These are phyloP conservation scores for Pelvicachromis taeniatus DNA, from an alignment of 2,113 vertebrate genomes.

Conservation along the genomic window DNA sequence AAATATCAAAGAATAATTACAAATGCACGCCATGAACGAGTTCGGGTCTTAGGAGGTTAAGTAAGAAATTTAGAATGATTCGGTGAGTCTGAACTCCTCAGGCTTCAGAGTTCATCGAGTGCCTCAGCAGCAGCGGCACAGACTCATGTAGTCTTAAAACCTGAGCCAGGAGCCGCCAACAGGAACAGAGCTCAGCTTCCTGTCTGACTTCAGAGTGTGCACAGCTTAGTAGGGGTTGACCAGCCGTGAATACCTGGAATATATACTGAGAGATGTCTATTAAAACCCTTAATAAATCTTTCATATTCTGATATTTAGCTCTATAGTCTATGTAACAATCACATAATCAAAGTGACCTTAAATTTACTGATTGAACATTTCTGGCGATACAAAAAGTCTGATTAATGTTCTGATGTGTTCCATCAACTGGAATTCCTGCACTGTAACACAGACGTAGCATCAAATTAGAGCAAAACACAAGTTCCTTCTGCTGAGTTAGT, in stretches of 20 bases:
- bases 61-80: not conserved
- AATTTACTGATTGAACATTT: not conserved
- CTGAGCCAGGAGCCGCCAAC: not conserved
- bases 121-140: not conserved
- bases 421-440: not conserved
- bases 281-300: fast-evolving
- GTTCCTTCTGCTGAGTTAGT: too few species aligned
- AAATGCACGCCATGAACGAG: too few species aligned
- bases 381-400: not conserved
- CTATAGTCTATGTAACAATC: not conserved
- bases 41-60: too few species aligned
- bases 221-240: not conserved
- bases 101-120: not conserved
- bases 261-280: fast-evolving
- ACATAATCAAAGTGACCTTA: not conserved
- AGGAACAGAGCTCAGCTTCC: not conserved
- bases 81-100: not conserved
- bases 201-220: not conserved
- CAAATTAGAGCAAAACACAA: not conserved
- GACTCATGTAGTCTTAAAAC: fast-evolving
- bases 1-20: too few species aligned
- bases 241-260: not conserved
- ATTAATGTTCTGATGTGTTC: not conserved
- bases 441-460: not conserved
- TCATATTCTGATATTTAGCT: not conserved